Percentiles rank a stretch among this genome's conserved stretches.
Evolutionary conservation across 2,797 vertebrate genomes (phyloP).

Genomic region (Periophthalmus magnuspinnatus): DNA sequence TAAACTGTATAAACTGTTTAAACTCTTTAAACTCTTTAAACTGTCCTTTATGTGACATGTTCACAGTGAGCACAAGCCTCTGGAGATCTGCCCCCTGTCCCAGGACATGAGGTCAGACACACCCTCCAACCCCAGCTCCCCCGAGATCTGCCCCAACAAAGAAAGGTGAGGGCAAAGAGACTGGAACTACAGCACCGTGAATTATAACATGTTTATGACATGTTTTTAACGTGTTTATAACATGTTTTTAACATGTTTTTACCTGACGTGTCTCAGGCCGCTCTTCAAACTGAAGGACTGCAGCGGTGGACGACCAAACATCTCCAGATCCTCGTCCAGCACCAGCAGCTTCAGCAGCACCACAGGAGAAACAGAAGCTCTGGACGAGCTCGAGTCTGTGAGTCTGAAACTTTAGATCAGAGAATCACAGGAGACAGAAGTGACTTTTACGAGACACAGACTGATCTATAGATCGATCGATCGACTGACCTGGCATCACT

Average conservation of each 20-base stretch:
- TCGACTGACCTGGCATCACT: no score
- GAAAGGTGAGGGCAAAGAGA: conserved; percentile 82
- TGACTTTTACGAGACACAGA: no score
- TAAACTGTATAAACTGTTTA: no score
- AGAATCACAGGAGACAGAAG: no score
- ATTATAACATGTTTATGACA: no score
- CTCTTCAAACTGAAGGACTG: conserved; percentile 91
- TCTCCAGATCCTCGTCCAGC: conserved; percentile 95
- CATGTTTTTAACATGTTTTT: no score
- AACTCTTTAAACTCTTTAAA: no score
- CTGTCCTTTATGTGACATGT: conserved; percentile 37
- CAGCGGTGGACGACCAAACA: conserved; percentile 79
- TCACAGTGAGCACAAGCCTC: conserved; percentile 82
- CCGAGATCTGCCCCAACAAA: conserved; percentile 93
- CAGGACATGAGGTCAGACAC: conserved; percentile 93
- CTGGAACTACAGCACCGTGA: background rate
- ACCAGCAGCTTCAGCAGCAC: conserved; percentile 98
- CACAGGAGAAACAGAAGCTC: conserved; percentile 87
- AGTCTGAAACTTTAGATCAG: conserved; percentile 14
- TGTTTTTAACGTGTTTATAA: no score
- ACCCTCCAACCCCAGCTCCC: conserved; percentile 94
- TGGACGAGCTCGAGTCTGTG: conserved; percentile 90
- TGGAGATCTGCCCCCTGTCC: conserved; percentile 83
- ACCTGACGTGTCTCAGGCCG: conserved; percentile 68
- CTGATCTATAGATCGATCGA: no score